Evolutionary conservation across 2,888 invertebrate genomes (phyloP), one percentile per base, ranked within the genome.

Genomic region (Ectemnius continuus): DNA sequence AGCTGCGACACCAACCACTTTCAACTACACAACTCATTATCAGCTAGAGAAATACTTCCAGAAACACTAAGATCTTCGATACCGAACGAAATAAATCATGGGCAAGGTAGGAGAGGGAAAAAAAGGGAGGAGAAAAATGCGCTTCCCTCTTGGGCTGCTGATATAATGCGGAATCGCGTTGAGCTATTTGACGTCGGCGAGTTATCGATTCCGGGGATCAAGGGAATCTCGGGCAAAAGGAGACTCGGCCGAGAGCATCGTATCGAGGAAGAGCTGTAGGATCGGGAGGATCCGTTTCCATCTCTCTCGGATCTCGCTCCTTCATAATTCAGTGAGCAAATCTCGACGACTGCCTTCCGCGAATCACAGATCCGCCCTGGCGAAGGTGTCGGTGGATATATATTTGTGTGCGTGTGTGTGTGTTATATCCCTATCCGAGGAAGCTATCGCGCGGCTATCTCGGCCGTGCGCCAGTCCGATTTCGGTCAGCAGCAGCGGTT

Each of bases 261-360:
- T 11, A 72, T 67, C 70, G 59, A 71, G 64, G 62, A 62, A 67
- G 36, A 36, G 58, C 67, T 52, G 58, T 36, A 36, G 70, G 74
- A 74, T 59, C 72, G 74, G 68, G 65, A 76, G 74, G 61, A 73
- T 80, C 65, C 73, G 67, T 71, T 76, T 75, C 72, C 63, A 65
- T 65, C 62, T 65, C 70, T 65, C 63, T 70, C 45, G 79, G 8
- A 11, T 36, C 36, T 75, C 72, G 77, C 81, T 82, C 82, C 80
- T 85, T 86, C 85, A 85, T 87, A 88, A 86, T 81, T 85, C 84
- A 85, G 80, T 83, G 82, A 81, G 86, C 85, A 84, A 88, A 88
- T 88, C 86, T 86, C 79, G 79, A 63, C 76, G 85, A 88, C 88
- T 85, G 87, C 84, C 86, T 88, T 88, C 88, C 87, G 88, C 88